These are phyloP conservation scores for Drosophila prostipennis DNA, from an alignment of 2,888 invertebrate species.

Conservation along the genomic window DNA sequence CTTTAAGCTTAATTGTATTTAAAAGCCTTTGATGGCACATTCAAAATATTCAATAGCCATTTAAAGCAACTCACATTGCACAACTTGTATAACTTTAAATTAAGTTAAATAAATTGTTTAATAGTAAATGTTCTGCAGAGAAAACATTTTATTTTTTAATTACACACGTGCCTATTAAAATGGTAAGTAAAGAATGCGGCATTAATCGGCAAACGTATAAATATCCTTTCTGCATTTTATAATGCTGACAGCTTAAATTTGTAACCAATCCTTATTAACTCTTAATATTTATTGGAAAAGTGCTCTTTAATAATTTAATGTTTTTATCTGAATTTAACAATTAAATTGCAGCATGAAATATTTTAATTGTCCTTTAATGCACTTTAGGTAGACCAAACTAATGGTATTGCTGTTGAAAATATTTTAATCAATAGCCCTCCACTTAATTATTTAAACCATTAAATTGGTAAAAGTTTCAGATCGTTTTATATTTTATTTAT, in stretches of 20 bases:
- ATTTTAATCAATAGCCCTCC: slow-evolving; percentile 5
- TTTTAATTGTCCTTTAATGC: too few relatives aligned
- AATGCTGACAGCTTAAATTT: too few relatives aligned
- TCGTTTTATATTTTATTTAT: too few relatives aligned
- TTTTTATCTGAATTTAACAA: too few relatives aligned
- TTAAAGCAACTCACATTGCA: too few relatives aligned
- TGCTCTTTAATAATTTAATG: neutral
- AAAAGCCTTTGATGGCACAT: too few relatives aligned
- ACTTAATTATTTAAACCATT: slow-evolving; percentile 6
- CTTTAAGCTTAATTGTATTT: too few relatives aligned
- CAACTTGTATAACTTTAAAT: neutral
- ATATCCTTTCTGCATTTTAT: neutral
- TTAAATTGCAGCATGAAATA: too few relatives aligned
- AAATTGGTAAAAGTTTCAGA: neutral
- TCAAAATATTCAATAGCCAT: too few relatives aligned
- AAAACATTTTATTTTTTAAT: neutral
- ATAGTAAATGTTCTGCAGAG: neutral
- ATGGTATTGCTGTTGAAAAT: neutral
- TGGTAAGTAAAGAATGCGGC: neutral
- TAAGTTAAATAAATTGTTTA: neutral
- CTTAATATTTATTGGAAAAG: too few relatives aligned
- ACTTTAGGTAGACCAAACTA: too few relatives aligned
- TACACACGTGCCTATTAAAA: neutral
- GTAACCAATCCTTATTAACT: too few relatives aligned
- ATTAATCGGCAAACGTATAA: neutral